Percentiles rank a stretch among this genome's conserved stretches.
These are phyloP conservation scores for Diabrotica undecimpunctata DNA, from an alignment of 1,140 invertebrate species.

Conservation along the genomic window DNA sequence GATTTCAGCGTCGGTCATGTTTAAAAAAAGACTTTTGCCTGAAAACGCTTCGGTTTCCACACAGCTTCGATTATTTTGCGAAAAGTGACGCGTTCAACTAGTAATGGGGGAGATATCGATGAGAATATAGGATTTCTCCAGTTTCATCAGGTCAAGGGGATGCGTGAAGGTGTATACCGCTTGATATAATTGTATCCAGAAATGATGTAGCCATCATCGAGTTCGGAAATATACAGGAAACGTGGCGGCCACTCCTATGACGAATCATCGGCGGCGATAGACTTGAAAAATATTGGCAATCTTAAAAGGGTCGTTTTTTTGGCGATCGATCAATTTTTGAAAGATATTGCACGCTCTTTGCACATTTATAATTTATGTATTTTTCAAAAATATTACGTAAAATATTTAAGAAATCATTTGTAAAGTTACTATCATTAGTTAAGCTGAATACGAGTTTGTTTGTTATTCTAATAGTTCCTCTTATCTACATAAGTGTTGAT, in stretches of 20 bases:
- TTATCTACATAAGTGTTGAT: too few relatives aligned
- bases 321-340: too few relatives aligned
- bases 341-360: too few relatives aligned
- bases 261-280: too few relatives aligned
- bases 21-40: conserved; percentile 18
- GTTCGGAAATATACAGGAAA: neutral
- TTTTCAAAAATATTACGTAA: too few relatives aligned
- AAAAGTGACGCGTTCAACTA: conserved; percentile 17
- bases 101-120: conserved; percentile 23
- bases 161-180: conserved; percentile 6
- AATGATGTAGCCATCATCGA: neutral
- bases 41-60: conserved; percentile 17
- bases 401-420: too few relatives aligned
- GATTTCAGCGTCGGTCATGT: conserved; percentile 15
- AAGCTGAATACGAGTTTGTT: too few relatives aligned
- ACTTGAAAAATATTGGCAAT: too few relatives aligned
- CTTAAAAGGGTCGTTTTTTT: too few relatives aligned
- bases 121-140: conserved; percentile 26
- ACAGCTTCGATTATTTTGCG: conserved; percentile 18
- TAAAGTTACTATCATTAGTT: too few relatives aligned
- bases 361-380: too few relatives aligned
- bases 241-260: neutral
- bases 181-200: conserved; percentile 1
- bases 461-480: too few relatives aligned
- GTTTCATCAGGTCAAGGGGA: conserved; percentile 23